Conservation (phyloP, 1,140 invertebrate genomes). For the Uloborus diversus region DNA sequence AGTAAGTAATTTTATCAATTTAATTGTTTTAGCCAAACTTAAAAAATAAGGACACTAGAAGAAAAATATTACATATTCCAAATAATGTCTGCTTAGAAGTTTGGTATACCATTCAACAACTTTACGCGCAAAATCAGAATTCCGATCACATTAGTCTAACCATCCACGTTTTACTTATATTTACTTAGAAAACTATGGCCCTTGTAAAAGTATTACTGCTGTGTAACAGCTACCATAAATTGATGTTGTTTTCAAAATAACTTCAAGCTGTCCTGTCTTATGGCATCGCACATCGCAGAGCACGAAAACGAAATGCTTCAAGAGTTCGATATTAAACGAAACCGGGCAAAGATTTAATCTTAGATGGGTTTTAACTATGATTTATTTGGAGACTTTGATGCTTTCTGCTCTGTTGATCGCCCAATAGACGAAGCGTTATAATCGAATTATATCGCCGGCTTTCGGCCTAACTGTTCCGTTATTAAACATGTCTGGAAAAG, state of each 20-base stretch:
- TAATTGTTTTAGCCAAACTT: too few relatives aligned
- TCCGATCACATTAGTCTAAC: too few relatives aligned
- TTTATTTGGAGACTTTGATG: slow-evolving; percentile 37
- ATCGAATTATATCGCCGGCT: slow-evolving; percentile 31
- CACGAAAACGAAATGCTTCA: background rate
- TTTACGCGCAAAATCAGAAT: too few relatives aligned
- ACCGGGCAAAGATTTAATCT: slow-evolving; percentile 35
- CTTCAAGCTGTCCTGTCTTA: too few relatives aligned
- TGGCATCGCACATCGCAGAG: background rate
- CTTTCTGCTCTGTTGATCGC: slow-evolving; percentile 32
- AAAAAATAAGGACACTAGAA: too few relatives aligned
- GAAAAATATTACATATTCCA: too few relatives aligned
- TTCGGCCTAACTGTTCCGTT: slow-evolving; percentile 5
- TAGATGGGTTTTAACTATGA: slow-evolving; percentile 42
- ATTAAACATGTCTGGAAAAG: slow-evolving; percentile 29
- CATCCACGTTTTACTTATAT: too few relatives aligned
- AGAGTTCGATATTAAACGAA: slow-evolving; percentile 13
- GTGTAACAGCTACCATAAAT: slow-evolving; percentile 42
- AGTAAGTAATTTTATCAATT: too few relatives aligned
- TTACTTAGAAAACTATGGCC: slow-evolving; percentile 1
- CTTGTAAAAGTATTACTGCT: slow-evolving; percentile 34
- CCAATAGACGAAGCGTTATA: slow-evolving; percentile 38
- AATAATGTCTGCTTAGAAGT: too few relatives aligned
- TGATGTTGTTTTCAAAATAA: slow-evolving; percentile 35
- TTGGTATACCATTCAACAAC: too few relatives aligned